Evolutionary conservation across 2,113 vertebrate genomes (phyloP).

Genomic region (Sphyrna mokarran): DNA sequence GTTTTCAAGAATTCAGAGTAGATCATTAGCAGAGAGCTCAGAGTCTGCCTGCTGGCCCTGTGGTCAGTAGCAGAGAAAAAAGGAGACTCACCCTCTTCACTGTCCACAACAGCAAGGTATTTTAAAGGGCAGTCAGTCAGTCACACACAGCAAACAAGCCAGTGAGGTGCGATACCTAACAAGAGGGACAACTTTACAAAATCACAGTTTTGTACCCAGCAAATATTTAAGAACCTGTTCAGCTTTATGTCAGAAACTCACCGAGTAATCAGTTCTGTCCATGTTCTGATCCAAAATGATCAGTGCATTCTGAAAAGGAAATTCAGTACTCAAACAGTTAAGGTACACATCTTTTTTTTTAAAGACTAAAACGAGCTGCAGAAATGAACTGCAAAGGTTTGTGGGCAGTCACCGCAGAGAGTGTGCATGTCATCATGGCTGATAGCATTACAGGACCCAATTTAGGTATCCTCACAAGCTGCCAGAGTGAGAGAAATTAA

Average conservation of each 20-base stretch:
- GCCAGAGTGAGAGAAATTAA: conserved; percentile 27
- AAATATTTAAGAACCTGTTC: conserved; percentile 10
- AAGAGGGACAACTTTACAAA: conserved; percentile 12
- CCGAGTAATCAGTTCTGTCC: conserved; percentile 5
- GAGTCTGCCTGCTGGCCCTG: neutral
- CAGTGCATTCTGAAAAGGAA: conserved; percentile 4
- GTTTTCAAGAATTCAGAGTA: neutral
- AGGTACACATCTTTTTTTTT: neutral
- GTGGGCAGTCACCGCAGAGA: conserved; percentile 10
- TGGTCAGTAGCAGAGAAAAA: neutral
- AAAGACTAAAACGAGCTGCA: conserved; percentile 22
- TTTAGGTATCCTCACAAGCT: conserved; percentile 20
- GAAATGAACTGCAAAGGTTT: conserved; percentile 25
- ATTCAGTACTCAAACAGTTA: conserved; percentile 33
- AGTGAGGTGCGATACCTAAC: neutral
- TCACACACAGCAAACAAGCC: conserved; percentile 12
- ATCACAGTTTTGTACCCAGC: neutral
- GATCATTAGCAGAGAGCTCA: neutral
- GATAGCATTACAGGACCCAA: conserved; percentile 4
- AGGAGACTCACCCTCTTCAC: neutral
- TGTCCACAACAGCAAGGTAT: neutral
- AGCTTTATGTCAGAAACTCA: conserved; percentile 24
- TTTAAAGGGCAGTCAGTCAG: neutral
- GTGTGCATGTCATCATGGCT: conserved; percentile 34
- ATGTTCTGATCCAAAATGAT: conserved; percentile 9